Evolutionary conservation across 2,888 invertebrate species (phyloP).

Genomic region (Gordius sp.): DNA sequence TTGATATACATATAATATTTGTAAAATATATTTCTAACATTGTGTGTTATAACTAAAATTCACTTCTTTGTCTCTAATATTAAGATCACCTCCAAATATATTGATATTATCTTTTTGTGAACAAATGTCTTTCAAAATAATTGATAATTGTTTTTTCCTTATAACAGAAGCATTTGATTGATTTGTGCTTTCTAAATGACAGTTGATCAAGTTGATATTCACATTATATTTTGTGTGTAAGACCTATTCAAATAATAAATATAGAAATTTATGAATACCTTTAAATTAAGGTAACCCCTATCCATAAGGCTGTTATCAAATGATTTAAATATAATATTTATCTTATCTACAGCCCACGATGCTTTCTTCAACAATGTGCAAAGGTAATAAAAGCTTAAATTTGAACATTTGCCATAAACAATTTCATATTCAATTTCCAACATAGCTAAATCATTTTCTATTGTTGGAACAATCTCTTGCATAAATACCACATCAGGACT

Average conservation of each 20-base stretch:
- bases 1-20: too few relatives aligned
- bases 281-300: conserved; percentile 32
- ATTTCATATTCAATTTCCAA: conserved; percentile 30
- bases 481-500: conserved; percentile 35
- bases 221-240: too few relatives aligned
- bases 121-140: too few relatives aligned
- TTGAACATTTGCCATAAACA: conserved; percentile 25
- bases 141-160: too few relatives aligned
- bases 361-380: conserved; percentile 29
- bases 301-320: conserved; percentile 33
- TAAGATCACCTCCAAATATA: conserved; percentile 38
- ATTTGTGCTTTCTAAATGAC: conserved; percentile 37
- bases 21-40: too few relatives aligned
- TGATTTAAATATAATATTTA: conserved; percentile 29
- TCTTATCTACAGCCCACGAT: conserved; percentile 27
- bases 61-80: conserved; percentile 35
- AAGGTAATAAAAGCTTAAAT: conserved; percentile 27
- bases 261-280: conserved; percentile 26
- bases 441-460: too few relatives aligned
- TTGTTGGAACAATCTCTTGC: conserved; percentile 36
- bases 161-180: too few relatives aligned
- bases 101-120: conserved; percentile 26
- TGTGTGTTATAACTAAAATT: background rate
- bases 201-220: conserved; percentile 32
- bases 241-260: too few relatives aligned